phyloP scores from a whole-genome alignment of 1,140 invertebrate genomes.

The Drosophila lacertosa region DNA sequence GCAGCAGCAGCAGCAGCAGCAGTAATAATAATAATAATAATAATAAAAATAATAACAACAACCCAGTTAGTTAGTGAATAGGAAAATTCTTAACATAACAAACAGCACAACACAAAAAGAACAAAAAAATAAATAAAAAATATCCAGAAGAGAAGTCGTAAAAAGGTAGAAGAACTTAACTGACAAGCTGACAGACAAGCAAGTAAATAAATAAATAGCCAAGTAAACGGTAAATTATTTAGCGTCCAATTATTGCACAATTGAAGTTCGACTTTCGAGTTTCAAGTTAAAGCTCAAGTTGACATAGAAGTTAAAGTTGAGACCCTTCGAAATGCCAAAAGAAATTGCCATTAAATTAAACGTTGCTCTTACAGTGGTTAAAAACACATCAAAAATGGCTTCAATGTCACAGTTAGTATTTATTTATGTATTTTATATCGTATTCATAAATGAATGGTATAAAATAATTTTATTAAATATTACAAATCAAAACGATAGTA shows the following conservation, averaged over 20 bases:
- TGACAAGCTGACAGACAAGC: conserved; percentile 22
- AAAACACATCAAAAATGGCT: too few relatives aligned
- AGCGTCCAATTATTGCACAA: conserved; percentile 39
- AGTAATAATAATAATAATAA: conserved; percentile 3
- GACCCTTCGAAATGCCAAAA: neutral
- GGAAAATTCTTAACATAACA: conserved; percentile 55
- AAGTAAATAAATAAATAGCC: conserved; percentile 43
- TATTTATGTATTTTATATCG: too few relatives aligned
- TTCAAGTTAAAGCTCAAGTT: conserved; percentile 10
- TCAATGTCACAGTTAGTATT: too few relatives aligned
- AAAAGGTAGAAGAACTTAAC: conserved; percentile 31
- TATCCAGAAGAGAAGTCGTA: conserved; percentile 15
- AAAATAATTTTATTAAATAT: too few relatives aligned
- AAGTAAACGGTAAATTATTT: conserved; percentile 46
- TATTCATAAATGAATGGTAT: too few relatives aligned
- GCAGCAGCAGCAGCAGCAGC: conserved; percentile 16
- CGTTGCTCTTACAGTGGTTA: too few relatives aligned
- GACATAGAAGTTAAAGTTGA: neutral
- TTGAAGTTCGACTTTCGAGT: conserved; percentile 26
- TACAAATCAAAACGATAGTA: too few relatives aligned
- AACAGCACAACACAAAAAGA: conserved; percentile 12
- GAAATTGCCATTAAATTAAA: too few relatives aligned
- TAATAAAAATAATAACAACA: conserved; percentile 36
- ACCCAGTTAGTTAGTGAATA: conserved; percentile 57
- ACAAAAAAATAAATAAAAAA: conserved; percentile 6